Conservation (phyloP, 2,113 vertebrate species). For the Bostrychus sinensis region DNA sequence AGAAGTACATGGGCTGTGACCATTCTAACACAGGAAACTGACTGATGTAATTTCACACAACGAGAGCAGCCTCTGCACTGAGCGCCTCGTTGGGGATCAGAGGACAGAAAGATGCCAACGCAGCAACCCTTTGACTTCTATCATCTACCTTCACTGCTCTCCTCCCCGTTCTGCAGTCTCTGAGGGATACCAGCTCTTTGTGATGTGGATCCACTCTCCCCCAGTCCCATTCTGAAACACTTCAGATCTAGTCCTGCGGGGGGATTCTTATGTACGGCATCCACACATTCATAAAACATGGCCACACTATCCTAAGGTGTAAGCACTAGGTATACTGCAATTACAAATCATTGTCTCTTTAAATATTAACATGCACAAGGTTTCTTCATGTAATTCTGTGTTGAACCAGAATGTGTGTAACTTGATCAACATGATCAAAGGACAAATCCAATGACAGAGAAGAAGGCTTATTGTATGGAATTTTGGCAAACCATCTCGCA, state of each 20-base stretch:
- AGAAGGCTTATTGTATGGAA: no score
- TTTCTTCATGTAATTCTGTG: background rate
- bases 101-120: slow-evolving; percentile 43
- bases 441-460: no score
- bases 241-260: slow-evolving; percentile 27
- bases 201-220: slow-evolving; percentile 28
- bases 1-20: background rate
- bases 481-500: no score
- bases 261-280: slow-evolving; percentile 28
- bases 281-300: slow-evolving; percentile 46
- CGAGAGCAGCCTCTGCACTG: slow-evolving; percentile 2
- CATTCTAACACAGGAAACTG: background rate
- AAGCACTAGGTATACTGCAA: background rate
- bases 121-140: slow-evolving; percentile 31
- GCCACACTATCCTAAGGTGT: slow-evolving; percentile 24
- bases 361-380: slow-evolving; percentile 38
- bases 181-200: slow-evolving; percentile 49
- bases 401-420: background rate
- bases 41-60: background rate
- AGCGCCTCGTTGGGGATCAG: slow-evolving; percentile 13
- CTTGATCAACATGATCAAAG: no score
- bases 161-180: slow-evolving; percentile 30
- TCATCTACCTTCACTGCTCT: slow-evolving; percentile 3
- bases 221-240: slow-evolving; percentile 11
- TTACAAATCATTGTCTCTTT: slow-evolving; percentile 6